A percentile compares a stretch with the other conserved stretches of the same genome.
Conservation (phyloP, 2,888 invertebrate genomes). For the Polia nebulosa region DNA sequence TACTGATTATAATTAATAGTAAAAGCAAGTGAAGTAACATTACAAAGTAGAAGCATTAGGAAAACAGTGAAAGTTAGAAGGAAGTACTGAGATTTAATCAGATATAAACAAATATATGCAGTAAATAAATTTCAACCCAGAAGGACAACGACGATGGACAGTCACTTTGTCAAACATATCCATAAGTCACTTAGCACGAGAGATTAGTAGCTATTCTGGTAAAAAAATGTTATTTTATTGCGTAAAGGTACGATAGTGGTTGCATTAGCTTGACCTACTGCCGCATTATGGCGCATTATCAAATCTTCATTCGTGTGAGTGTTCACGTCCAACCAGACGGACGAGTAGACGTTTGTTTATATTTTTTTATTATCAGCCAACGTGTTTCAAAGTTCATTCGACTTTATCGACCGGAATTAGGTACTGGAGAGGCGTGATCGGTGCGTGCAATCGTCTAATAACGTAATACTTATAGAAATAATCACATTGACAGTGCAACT, state of each 20-base stretch:
- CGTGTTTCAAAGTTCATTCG: conserved; percentile 73
- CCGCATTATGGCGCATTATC: conserved; percentile 44
- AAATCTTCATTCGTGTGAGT: conserved; percentile 44
- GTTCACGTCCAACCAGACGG: conserved; percentile 61
- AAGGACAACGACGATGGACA: not conserved
- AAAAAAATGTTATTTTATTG: conserved; percentile 31
- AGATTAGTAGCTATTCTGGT: conserved; percentile 9
- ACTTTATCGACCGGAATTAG: conserved; percentile 69
- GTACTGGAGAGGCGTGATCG: conserved; percentile 62
- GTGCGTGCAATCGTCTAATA: conserved; percentile 56
- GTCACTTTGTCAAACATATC: not conserved
- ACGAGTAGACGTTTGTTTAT: conserved; percentile 69
- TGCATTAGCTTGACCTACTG: conserved; percentile 62
- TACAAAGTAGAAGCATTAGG: not conserved
- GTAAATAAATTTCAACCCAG: not conserved
- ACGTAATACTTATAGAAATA: conserved; percentile 8
- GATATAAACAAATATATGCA: not conserved
- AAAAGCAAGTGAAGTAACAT: not conserved
- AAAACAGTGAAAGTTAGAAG: not conserved
- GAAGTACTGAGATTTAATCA: not conserved
- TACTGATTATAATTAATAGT: not conserved
- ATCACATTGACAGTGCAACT: conserved; percentile 24
- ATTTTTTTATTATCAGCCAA: conserved; percentile 70
- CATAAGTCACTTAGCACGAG: not conserved
- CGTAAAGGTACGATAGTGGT: conserved; percentile 39